Percentiles rank a stretch among this genome's conserved stretches.
Evolutionary conservation across 2,113 vertebrate genomes (phyloP).

Genomic region (Anhinga anhinga): DNA sequence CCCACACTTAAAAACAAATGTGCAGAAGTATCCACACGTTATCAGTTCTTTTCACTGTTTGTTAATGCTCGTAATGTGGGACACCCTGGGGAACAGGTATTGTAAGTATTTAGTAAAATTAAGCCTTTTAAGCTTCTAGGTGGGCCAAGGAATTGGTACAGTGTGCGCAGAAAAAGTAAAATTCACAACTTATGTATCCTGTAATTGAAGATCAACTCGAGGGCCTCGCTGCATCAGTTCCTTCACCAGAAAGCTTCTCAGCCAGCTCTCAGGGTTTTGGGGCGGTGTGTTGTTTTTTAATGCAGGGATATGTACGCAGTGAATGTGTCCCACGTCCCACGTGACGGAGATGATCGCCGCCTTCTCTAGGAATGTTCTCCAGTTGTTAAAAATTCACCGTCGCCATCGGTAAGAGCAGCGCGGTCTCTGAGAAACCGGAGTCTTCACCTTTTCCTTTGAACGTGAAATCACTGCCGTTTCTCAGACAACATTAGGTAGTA

Average conservation of each 20-base stretch:
- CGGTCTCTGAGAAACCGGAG: background rate
- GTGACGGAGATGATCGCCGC: background rate
- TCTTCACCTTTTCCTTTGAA: background rate
- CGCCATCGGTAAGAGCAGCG: background rate
- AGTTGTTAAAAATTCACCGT: background rate
- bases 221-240: fast-evolving
- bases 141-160: background rate
- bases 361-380: background rate
- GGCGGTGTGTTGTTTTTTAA: background rate
- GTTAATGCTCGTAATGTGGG: background rate
- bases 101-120: background rate
- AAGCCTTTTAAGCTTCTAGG: background rate
- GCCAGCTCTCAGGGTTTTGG: background rate
- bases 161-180: background rate
- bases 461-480: background rate
- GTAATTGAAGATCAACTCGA: background rate
- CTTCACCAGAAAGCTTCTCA: background rate
- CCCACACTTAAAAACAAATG: fast-evolving
- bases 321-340: fast-evolving
- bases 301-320: fast-evolving
- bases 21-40: background rate
- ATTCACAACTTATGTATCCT: background rate
- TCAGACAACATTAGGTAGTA: constrained; percentile 34
- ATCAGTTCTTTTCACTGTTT: background rate
- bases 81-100: background rate